Evolutionary conservation across 2,888 invertebrate species (phyloP).

Genomic region (Notocelia uddmanniana): DNA sequence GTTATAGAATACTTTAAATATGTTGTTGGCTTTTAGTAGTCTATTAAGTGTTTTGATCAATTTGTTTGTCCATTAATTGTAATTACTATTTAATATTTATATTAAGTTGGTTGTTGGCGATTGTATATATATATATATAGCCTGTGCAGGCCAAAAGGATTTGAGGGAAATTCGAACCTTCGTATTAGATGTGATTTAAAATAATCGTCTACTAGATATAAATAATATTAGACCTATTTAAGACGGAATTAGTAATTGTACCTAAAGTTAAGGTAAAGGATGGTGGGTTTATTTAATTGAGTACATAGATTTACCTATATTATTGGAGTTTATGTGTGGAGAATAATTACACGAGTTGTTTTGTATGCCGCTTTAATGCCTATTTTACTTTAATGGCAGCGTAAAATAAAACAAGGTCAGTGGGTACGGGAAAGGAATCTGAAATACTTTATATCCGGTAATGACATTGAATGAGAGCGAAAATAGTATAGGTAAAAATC

Average conservation of each 20-base stretch:
- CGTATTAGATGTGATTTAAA: slow-evolving; percentile 45
- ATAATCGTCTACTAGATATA: slow-evolving; percentile 40
- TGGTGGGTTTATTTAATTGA: slow-evolving; percentile 39
- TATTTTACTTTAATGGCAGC: too few relatives aligned
- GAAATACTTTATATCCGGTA: too few relatives aligned
- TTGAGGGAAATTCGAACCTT: slow-evolving; percentile 34
- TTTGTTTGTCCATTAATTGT: slow-evolving; percentile 54
- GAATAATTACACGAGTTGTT: neutral
- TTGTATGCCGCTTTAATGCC: too few relatives aligned
- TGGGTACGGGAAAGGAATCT: too few relatives aligned
- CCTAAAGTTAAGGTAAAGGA: slow-evolving; percentile 32
- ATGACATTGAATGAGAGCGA: too few relatives aligned
- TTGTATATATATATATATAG: slow-evolving; percentile 40
- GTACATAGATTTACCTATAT: slow-evolving; percentile 14
- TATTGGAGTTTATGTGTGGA: slow-evolving; percentile 7
- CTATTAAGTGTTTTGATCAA: slow-evolving; percentile 56
- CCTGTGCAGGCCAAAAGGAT: slow-evolving; percentile 41
- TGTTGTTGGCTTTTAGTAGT: slow-evolving; percentile 64
- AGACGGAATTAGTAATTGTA: slow-evolving; percentile 44
- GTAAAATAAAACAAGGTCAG: too few relatives aligned
- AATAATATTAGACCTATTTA: slow-evolving; percentile 23
- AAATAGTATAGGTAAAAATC: too few relatives aligned
- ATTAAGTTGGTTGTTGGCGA: slow-evolving; percentile 49
- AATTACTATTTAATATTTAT: slow-evolving; percentile 47
- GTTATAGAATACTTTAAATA: slow-evolving; percentile 48